Base-by-base conservation (phyloP, 2,797 vertebrate species). In the Zenarchopterus dispar region DNA sequence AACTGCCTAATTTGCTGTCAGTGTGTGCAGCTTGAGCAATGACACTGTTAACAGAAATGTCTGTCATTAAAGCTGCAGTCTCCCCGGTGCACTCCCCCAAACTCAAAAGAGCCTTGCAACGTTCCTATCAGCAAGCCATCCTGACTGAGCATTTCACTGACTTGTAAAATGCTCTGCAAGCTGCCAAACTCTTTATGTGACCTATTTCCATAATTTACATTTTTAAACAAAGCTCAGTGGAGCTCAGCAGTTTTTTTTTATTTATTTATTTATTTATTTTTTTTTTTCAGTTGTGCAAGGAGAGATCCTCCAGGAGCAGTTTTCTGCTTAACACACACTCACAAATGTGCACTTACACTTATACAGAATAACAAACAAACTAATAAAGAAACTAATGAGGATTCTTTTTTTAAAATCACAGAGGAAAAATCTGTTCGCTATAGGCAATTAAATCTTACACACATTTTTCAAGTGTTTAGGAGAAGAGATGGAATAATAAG, bases 121-220 rank as follows among this genome's bases (percentile, higher is more conserved):
- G 65, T 78, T 84, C 80, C 84, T 69, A 78, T 90, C 89, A 85
- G 77, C 84, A 67, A 78, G 72, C 62, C 84, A 77, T 77, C 79
- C 76, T 74, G 84, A 86, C 84, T 83, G 75, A 84, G 84, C 59
- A 47, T 86, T 73, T 80, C 81, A 82, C 76, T 75, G 78, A 84
- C 84, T 85, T 77, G 73, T 85, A 82, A 82, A 86, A 86, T 86
- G 57, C 73, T 78, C 80, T 76, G 78, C 53, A 43, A 76, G 78
- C 82, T 88, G 82, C 84, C 86, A 90, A 88, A 87, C 80, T 83
- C 78, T 89, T 87, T 84, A 78, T 89, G 84, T 91, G 91, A 93
- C 92, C 92, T 80, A 91, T 92, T 93, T 94, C 86, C 92, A 93
- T 93, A 91, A 91, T 91, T 91, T 91, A 85, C 82, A 89, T 91